phyloP scores from a whole-genome alignment of 1,140 invertebrate species.

The Metaphire vulgaris region DNA sequence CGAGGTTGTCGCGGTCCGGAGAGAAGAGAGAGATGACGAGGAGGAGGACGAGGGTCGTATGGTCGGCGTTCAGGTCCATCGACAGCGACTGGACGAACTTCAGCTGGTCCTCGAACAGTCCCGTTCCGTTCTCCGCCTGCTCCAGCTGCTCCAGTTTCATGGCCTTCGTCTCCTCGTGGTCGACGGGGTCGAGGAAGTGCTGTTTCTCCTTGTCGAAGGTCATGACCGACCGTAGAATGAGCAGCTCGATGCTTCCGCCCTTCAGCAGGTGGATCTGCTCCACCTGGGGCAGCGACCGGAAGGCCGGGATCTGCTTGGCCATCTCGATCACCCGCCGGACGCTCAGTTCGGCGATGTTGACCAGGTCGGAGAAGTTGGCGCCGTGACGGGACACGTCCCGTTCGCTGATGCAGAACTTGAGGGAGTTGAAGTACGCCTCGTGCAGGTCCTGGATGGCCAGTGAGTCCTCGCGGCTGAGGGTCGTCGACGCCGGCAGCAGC shows the following conservation, averaged over 20 bases:
- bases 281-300: no score
- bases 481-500: constrained; percentile 34
- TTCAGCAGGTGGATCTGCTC: no score
- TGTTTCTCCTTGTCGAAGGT: constrained; percentile 51
- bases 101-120: constrained; percentile 55
- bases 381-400: constrained; percentile 8
- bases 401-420: constrained; percentile 36
- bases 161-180: no score
- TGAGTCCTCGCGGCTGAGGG: constrained; percentile 43
- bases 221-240: constrained; percentile 50
- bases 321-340: constrained; percentile 51
- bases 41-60: constrained; percentile 54
- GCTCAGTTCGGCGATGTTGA: no score
- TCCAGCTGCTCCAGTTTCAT: constrained; percentile 46
- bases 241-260: no score
- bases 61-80: constrained; percentile 53
- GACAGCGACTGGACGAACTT: constrained; percentile 52
- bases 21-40: constrained; percentile 55
- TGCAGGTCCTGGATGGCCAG: constrained; percentile 45
- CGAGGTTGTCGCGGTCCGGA: constrained; percentile 53
- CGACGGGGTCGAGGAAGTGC: constrained; percentile 50
- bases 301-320: constrained; percentile 55
- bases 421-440: constrained; percentile 46
- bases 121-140: constrained; percentile 37
- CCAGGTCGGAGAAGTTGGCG: constrained; percentile 44